phyloP scores from a whole-genome alignment of 2,797 vertebrate species.

The Spinus olivaceus region DNA sequence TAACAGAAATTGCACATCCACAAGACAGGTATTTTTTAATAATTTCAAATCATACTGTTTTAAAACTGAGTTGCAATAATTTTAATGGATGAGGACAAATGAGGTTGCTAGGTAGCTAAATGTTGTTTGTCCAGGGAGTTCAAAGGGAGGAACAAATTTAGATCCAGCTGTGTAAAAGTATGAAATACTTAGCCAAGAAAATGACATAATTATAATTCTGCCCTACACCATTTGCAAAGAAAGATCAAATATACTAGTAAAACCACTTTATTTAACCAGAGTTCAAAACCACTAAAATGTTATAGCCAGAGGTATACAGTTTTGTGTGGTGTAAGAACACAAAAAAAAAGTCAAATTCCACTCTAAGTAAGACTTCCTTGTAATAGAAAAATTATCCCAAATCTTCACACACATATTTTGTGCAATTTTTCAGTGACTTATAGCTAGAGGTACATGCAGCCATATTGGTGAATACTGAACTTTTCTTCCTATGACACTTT shows the following conservation, averaged over 20 bases:
- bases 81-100: not conserved
- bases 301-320: not conserved
- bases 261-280: not conserved
- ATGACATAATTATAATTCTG: not conserved
- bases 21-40: not conserved
- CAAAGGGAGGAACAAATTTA: not conserved
- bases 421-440: not conserved
- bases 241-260: not conserved
- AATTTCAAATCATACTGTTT: not conserved
- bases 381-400: not conserved
- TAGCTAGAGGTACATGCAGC: not conserved
- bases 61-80: not conserved
- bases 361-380: not conserved
- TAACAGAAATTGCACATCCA: not conserved
- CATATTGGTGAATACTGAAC: not conserved
- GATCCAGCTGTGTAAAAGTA: not conserved
- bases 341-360: not conserved
- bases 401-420: not conserved
- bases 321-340: not conserved
- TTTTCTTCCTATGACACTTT: not conserved
- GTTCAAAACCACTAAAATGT: not conserved
- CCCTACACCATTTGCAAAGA: not conserved
- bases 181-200: not conserved
- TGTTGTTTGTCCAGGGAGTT: not conserved
- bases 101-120: not conserved